Evolutionary conservation across 2,888 invertebrate species (phyloP).

Genomic region (Piscicola geometra): DNA sequence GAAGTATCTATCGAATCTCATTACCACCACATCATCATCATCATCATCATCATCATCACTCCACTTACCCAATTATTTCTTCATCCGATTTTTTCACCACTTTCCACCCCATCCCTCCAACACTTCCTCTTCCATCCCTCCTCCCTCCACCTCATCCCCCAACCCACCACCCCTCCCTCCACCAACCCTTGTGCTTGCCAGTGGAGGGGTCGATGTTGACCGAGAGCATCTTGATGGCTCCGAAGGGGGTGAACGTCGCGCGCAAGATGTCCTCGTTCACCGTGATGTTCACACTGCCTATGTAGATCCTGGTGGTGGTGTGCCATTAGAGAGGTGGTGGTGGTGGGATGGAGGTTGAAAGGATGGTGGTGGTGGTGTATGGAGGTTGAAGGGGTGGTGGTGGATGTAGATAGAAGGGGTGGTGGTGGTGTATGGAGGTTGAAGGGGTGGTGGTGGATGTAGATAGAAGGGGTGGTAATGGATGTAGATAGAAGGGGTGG

Average conservation of each 20-base stretch:
- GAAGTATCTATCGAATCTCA: too few species aligned
- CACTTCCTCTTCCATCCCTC: too few species aligned
- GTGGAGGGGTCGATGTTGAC: constrained; percentile 4
- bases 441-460: too few species aligned
- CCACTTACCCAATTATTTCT: too few species aligned
- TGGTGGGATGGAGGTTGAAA: neutral
- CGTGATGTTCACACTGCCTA: constrained; percentile 3
- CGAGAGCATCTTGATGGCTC: constrained; percentile 11
- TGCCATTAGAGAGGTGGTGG: neutral
- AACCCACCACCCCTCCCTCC: too few species aligned
- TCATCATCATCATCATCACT: too few species aligned
- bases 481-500: too few species aligned
- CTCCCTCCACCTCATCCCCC: neutral
- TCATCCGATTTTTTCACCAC: too few species aligned
- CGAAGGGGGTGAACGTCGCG: neutral
- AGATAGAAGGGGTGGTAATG: too few species aligned
- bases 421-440: neutral
- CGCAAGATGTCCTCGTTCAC: constrained; percentile 14
- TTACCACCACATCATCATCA: too few species aligned
- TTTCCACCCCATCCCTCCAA: too few species aligned
- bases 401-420: constrained; percentile 11
- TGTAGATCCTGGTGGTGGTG: neutral
- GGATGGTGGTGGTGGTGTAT: neutral
- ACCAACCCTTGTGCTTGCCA: constrained; percentile 3
- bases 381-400: neutral